A percentile compares a stretch with the other conserved stretches of the same genome.
These are phyloP conservation scores for Calameuta filiformis DNA, from an alignment of 2,888 invertebrate genomes.

Conservation along the genomic window DNA sequence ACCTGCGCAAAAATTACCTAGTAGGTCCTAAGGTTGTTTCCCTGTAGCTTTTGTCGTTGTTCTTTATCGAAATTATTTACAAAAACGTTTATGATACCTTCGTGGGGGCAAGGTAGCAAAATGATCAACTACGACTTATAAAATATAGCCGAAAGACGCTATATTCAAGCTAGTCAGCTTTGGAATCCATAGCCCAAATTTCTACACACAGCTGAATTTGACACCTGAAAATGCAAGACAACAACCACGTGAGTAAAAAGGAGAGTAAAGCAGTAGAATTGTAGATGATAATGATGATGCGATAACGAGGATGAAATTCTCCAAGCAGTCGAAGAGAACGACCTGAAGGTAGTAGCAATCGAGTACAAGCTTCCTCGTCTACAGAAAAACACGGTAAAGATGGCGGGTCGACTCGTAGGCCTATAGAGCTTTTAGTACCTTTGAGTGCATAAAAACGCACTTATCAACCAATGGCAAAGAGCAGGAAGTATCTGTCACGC, in stretches of 20 bases:
- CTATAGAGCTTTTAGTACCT: neutral
- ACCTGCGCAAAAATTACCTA: neutral
- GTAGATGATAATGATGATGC: neutral
- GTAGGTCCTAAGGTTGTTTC: neutral
- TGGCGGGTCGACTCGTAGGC: neutral
- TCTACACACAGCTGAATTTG: conserved; percentile 84
- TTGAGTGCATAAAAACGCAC: neutral
- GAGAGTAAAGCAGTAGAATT: neutral
- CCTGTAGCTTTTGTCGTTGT: neutral
- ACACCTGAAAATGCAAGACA: conserved; percentile 66
- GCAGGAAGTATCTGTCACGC: neutral
- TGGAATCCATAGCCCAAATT: conserved; percentile 45
- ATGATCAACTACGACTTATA: conserved; percentile 54
- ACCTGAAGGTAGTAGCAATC: no score
- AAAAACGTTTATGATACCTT: conserved; percentile 3
- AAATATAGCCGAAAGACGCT: conserved; percentile 56
- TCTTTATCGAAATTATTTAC: neutral
- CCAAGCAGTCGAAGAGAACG: neutral
- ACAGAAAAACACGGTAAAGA: neutral
- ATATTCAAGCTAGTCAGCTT: conserved; percentile 59
- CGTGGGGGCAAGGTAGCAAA: conserved; percentile 22
- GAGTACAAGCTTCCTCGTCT: neutral
- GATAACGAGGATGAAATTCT: neutral
- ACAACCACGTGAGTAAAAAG: conserved; percentile 20
- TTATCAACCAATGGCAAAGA: neutral